Conservation (phyloP, 2,113 vertebrate genomes). For the Salvelinus sp. region DNA sequence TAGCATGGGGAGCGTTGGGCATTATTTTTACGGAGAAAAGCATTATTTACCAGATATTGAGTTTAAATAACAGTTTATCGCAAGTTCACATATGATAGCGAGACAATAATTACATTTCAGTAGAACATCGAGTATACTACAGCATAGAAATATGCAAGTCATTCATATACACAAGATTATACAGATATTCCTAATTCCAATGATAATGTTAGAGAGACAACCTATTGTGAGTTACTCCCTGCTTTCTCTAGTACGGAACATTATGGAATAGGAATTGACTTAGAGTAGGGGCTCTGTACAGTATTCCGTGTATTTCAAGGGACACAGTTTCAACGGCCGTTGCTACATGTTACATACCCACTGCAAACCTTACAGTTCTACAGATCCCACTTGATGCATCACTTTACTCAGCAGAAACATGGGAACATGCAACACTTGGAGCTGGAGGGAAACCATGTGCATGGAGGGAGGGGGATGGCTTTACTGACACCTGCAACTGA, state of each 20-base stretch:
- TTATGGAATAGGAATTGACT: background rate
- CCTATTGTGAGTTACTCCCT: slow-evolving; percentile 16
- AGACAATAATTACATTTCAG: background rate
- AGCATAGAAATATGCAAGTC: background rate
- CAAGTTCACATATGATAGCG: background rate
- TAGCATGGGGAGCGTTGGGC: background rate
- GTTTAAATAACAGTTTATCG: background rate
- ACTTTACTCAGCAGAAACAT: slow-evolving; percentile 20
- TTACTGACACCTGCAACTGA: slow-evolving; percentile 16
- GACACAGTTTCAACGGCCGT: background rate
- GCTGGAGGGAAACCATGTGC: background rate
- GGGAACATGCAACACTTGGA: slow-evolving; percentile 47
- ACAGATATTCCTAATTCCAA: too few species aligned
- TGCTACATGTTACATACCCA: background rate
- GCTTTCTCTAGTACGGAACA: background rate
- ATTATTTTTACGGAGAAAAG: slow-evolving; percentile 8
- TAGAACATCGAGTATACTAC: background rate
- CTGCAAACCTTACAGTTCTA: background rate
- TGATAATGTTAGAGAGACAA: background rate
- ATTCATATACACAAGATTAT: background rate
- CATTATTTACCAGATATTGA: slow-evolving; percentile 7
- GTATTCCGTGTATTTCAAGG: background rate
- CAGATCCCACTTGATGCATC: slow-evolving; percentile 24
- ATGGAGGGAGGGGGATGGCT: background rate
- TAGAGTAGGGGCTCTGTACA: background rate